These are phyloP conservation scores for Sebastolobus altivelis DNA, from an alignment of 2,797 vertebrate species.

Conservation along the genomic window DNA sequence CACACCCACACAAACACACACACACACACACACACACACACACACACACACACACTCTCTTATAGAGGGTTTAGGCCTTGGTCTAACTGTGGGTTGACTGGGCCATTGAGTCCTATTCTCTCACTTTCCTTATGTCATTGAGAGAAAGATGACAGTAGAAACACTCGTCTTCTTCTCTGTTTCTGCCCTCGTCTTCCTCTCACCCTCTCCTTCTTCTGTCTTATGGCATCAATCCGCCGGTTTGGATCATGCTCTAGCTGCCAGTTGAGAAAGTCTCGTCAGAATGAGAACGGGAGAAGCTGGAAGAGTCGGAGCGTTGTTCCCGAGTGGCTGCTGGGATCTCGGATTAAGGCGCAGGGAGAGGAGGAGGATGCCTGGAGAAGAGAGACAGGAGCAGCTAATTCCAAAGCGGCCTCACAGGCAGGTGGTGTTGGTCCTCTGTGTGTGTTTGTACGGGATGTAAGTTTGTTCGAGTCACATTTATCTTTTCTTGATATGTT, in stretches of 20 bases:
- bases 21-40: neutral
- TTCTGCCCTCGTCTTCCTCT: constrained; percentile 39
- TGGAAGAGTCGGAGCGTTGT: constrained; percentile 68
- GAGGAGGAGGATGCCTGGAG: constrained; percentile 68
- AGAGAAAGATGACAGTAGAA: constrained; percentile 65
- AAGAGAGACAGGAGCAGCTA: constrained; percentile 7
- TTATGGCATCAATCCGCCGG: constrained; percentile 80
- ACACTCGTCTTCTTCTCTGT: constrained; percentile 17
- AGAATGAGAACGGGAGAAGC: constrained; percentile 58
- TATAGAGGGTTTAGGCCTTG: constrained; percentile 25
- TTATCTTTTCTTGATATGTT: neutral
- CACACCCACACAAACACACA: no score
- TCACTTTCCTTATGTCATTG: constrained; percentile 56
- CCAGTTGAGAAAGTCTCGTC: constrained; percentile 69
- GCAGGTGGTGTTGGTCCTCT: constrained; percentile 65
- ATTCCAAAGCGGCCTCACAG: constrained; percentile 57
- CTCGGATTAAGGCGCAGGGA: constrained; percentile 77
- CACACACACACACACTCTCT: constrained; percentile 37
- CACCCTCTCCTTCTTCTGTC: constrained; percentile 26
- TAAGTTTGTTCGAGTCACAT: neutral
- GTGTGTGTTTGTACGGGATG: constrained; percentile 11
- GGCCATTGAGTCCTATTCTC: constrained; percentile 32
- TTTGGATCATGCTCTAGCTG: constrained; percentile 82
- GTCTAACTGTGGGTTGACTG: constrained; percentile 59
- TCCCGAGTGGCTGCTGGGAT: constrained; percentile 75